phyloP scores from a whole-genome alignment of 2,888 invertebrate genomes.

The Hirtodrosophila confusa region DNA sequence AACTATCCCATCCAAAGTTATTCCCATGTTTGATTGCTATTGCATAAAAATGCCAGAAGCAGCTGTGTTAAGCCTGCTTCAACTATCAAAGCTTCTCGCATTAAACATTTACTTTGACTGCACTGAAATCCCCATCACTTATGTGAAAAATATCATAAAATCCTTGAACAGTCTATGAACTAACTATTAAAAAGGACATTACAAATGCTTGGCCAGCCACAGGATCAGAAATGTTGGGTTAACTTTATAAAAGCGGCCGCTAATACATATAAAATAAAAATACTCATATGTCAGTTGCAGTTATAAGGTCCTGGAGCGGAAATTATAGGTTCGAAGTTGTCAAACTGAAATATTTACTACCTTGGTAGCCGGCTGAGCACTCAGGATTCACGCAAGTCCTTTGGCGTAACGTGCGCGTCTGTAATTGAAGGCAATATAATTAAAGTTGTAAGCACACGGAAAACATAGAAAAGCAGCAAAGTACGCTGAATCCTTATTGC shows the following conservation, averaged over 20 bases:
- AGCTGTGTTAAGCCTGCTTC: no score
- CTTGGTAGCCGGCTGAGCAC: conserved; percentile 30
- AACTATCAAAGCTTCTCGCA: background rate
- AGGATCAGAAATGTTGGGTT: conserved; percentile 11
- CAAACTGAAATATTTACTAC: conserved; percentile 50
- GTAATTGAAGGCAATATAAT: conserved; percentile 62
- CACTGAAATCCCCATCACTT: background rate
- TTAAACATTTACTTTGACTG: background rate
- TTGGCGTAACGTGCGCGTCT: conserved; percentile 31
- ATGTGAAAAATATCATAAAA: conserved; percentile 15
- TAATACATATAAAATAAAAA: conserved; percentile 26
- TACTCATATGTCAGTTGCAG: conserved; percentile 51
- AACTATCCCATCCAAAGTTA: no score
- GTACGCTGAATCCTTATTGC: conserved; percentile 5
- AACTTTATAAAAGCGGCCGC: conserved; percentile 16
- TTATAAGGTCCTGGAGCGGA: conserved; percentile 41
- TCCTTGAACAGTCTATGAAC: conserved; percentile 11
- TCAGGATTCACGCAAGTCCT: conserved; percentile 17
- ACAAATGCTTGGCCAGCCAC: conserved; percentile 8
- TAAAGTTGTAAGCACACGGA: conserved; percentile 56
- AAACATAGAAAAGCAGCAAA: conserved; percentile 41
- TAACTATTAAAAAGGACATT: conserved; percentile 1
- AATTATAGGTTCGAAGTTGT: conserved; percentile 64
- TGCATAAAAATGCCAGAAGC: no score
- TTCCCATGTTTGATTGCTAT: no score